A percentile compares a stretch with the other conserved stretches of the same genome.
phyloP scores from a whole-genome alignment of 1,140 invertebrate genomes.

The Bombus huntii region DNA sequence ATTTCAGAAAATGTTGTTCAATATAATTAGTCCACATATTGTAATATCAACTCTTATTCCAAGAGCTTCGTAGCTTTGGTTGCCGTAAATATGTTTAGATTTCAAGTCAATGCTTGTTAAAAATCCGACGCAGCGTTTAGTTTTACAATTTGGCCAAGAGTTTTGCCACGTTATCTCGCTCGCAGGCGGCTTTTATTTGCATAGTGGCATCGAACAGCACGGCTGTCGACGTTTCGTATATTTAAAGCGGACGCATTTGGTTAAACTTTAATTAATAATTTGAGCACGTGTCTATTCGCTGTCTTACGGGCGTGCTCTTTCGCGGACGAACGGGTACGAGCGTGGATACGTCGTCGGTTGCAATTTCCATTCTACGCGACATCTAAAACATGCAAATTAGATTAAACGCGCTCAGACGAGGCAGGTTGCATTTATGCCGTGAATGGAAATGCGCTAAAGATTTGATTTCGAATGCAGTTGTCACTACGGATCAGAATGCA shows the following conservation, averaged over 20 bases:
- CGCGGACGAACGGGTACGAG: background rate
- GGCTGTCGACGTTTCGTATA: background rate
- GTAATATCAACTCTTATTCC: background rate
- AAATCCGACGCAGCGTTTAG: background rate
- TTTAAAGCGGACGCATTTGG: conserved; percentile 1
- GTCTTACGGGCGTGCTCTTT: background rate
- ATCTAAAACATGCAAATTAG: conserved; percentile 56
- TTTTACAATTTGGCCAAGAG: background rate
- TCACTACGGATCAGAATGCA: background rate
- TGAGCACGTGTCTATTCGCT: conserved; percentile 32
- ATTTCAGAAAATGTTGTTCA: too few species aligned
- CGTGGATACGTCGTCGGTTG: conserved; percentile 19
- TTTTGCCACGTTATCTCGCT: background rate
- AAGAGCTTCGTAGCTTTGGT: background rate
- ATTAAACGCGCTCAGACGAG: conserved; percentile 44
- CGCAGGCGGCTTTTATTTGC: background rate
- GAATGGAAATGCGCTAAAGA: conserved; percentile 55
- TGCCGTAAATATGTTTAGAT: background rate
- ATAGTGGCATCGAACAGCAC: background rate
- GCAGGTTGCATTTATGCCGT: conserved; percentile 29
- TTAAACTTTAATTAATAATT: conserved; percentile 45
- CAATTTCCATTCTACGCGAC: conserved; percentile 46
- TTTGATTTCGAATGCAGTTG: conserved; percentile 34
- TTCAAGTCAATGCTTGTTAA: background rate
- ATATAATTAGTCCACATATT: too few species aligned